Conservation (phyloP, 2,113 vertebrate species). For the Cromileptes altivelis region DNA sequence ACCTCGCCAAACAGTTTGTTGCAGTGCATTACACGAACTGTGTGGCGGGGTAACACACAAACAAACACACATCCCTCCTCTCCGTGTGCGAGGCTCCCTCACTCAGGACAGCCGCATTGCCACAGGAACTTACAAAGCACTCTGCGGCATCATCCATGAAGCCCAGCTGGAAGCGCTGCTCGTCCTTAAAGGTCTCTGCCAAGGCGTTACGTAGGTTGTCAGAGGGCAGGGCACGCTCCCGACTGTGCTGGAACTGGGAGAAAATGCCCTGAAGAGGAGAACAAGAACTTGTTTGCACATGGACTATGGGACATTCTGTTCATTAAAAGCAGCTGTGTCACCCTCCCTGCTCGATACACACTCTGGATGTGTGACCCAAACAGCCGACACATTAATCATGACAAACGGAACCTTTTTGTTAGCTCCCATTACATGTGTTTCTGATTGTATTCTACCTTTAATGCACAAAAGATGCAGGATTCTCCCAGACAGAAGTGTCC, state of each 20-base stretch:
- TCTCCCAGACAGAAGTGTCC: conserved; percentile 95
- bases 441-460: conserved; percentile 89
- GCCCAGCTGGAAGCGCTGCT: conserved; percentile 97
- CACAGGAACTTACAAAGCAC: conserved; percentile 93
- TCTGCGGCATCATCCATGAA: conserved; percentile 99
- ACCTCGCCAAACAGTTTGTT: conserved; percentile 79
- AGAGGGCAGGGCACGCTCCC: conserved; percentile 95
- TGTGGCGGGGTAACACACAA: conserved; percentile 39
- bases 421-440: neutral
- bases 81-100: neutral
- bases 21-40: conserved; percentile 43
- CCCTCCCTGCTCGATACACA: conserved; percentile 11
- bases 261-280: conserved; percentile 90
- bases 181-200: conserved; percentile 97
- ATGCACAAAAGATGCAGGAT: conserved; percentile 97
- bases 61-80: conserved; percentile 22
- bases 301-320: conserved; percentile 17
- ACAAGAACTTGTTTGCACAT: conserved; percentile 18
- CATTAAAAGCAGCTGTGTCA: conserved; percentile 25
- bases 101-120: conserved; percentile 48
- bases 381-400: neutral
- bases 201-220: conserved; percentile 95
- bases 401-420: conserved; percentile 3
- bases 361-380: conserved; percentile 11
- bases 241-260: conserved; percentile 95